Conservation (phyloP, 1,140 invertebrate genomes). For the Ceratitis capitata region DNA sequence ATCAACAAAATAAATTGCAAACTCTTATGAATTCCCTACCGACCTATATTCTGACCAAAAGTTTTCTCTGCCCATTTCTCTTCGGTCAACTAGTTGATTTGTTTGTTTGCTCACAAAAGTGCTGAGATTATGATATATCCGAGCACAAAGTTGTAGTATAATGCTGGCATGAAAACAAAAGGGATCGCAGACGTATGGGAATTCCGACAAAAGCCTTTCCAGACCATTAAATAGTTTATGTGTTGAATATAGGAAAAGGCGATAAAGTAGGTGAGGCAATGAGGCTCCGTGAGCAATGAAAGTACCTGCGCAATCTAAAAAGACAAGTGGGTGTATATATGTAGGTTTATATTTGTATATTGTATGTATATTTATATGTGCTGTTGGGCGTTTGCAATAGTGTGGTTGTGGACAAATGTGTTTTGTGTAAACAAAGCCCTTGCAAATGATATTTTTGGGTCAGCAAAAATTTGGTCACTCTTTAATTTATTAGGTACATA, state of each 20-base stretch:
- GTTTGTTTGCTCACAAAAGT: conserved; percentile 22
- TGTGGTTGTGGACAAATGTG: not conserved
- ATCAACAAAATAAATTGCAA: too few relatives aligned
- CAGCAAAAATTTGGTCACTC: not conserved
- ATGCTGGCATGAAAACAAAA: not conserved
- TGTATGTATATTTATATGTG: not conserved
- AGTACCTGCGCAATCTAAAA: too few relatives aligned
- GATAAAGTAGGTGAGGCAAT: not conserved
- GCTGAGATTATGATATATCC: conserved; percentile 5
- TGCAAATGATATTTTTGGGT: conserved; percentile 8
- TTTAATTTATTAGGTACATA: not conserved
- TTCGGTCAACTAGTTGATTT: conserved; percentile 11
- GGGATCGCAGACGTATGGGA: not conserved
- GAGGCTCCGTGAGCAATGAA: not conserved
- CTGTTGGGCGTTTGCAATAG: not conserved
- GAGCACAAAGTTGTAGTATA: not conserved
- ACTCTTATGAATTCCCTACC: not conserved
- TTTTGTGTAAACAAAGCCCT: not conserved
- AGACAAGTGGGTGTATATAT: too few relatives aligned
- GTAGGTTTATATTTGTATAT: too few relatives aligned
- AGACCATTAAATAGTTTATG: conserved; percentile 34
- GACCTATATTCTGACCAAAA: not conserved
- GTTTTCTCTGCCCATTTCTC: not conserved
- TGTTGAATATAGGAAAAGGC: not conserved
- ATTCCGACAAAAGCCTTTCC: conserved; percentile 9